These are phyloP conservation scores for Prionace glauca DNA, from an alignment of 2,797 vertebrate species.

Conservation along the genomic window DNA sequence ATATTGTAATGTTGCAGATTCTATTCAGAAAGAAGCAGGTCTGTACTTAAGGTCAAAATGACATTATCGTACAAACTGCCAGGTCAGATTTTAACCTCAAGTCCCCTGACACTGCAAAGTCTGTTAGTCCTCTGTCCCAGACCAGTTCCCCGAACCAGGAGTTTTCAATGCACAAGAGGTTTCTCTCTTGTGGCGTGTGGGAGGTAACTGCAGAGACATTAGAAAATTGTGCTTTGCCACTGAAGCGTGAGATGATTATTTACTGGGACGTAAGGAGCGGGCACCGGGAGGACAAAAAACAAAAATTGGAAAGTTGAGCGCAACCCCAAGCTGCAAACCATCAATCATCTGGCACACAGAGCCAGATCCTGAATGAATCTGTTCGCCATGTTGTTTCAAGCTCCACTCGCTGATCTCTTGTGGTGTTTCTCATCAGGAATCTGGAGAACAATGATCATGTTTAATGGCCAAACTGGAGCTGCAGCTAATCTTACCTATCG, in stretches of 20 bases:
- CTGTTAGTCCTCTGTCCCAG: not conserved
- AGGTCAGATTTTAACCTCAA: not conserved
- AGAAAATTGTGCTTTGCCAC: not conserved
- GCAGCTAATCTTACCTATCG: not conserved
- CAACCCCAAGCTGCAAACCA: not conserved
- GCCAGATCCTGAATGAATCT: not conserved
- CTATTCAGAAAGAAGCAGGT: conserved; percentile 14
- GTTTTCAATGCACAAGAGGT: not conserved
- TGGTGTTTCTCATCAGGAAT: not conserved
- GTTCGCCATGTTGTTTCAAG: not conserved
- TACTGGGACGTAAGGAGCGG: not conserved
- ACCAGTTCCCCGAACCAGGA: not conserved
- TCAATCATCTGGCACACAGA: not conserved
- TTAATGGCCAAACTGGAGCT: not conserved
- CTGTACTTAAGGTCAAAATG: not conserved
- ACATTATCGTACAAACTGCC: not conserved
- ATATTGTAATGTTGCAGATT: not conserved
- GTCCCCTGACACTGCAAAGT: not conserved
- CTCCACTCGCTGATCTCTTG: not conserved
- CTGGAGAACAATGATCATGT: not conserved
- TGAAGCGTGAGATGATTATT: not conserved
- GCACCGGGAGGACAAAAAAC: conserved; percentile 18
- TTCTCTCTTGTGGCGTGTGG: not conserved
- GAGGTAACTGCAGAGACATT: not conserved
- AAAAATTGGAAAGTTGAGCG: not conserved